Conservation (phyloP, 1,140 invertebrate genomes). For the Nomia melanderi region DNA sequence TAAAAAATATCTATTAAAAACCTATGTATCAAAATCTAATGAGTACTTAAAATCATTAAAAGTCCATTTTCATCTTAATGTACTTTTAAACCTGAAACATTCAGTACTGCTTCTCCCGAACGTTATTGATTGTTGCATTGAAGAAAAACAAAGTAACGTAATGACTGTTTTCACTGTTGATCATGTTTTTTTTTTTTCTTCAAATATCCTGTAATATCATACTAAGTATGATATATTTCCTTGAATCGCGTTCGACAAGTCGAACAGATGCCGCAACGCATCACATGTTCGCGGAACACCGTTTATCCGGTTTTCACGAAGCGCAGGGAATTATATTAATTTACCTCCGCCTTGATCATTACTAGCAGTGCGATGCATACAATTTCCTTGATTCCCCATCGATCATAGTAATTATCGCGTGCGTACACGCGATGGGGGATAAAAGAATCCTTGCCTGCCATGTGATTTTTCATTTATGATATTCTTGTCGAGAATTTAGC, state of each 20-base stretch:
- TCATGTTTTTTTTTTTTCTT: no score
- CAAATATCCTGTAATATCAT: no score
- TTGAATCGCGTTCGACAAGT: background rate
- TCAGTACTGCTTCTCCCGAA: no score
- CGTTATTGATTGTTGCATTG: no score
- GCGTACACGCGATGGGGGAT: background rate
- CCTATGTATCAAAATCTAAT: no score
- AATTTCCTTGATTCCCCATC: conserved; percentile 2
- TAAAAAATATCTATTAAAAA: no score
- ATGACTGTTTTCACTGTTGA: no score
- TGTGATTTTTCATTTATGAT: background rate
- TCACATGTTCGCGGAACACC: background rate
- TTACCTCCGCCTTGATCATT: background rate
- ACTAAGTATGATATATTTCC: no score
- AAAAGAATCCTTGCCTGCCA: background rate
- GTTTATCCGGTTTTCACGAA: conserved; percentile 5
- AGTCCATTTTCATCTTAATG: no score
- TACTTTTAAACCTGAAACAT: no score
- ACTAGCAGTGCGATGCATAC: background rate
- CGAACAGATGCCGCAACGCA: background rate
- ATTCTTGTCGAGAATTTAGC: background rate
- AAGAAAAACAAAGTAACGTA: no score
- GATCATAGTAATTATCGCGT: background rate
- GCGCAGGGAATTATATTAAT: background rate
- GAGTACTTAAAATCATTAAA: no score